These are phyloP conservation scores for Bombus waltoni DNA, from an alignment of 1,140 invertebrate genomes.

Conservation along the genomic window DNA sequence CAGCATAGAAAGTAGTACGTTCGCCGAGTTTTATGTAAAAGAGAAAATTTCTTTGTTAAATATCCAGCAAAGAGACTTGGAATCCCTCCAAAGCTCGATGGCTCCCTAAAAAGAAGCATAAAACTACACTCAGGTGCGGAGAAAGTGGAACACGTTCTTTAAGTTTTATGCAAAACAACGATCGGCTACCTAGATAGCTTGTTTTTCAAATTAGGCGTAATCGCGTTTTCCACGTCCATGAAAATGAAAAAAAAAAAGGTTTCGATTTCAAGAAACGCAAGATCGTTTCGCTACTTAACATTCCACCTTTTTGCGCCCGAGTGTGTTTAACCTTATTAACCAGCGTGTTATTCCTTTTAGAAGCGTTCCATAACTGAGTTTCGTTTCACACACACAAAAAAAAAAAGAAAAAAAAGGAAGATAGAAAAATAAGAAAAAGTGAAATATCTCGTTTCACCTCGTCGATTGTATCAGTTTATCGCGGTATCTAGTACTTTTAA, in stretches of 20 bases:
- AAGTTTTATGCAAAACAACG: background rate
- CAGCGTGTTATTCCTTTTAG: background rate
- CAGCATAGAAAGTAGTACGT: background rate
- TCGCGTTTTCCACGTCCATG: background rate
- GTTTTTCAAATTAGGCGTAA: background rate
- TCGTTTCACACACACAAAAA: no score
- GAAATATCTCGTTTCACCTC: background rate
- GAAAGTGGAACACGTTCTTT: background rate
- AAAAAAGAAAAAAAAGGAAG: no score
- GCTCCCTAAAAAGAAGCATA: background rate
- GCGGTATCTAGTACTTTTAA: background rate
- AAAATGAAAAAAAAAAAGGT: background rate
- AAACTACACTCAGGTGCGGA: background rate
- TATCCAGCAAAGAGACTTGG: background rate
- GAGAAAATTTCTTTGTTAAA: background rate
- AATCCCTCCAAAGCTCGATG: background rate
- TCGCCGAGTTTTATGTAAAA: background rate
- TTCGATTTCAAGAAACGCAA: background rate
- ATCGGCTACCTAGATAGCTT: background rate
- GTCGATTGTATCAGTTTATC: background rate
- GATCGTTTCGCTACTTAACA: background rate
- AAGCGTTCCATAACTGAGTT: no score
- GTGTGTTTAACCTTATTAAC: slow-evolving; percentile 10
- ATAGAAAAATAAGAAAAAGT: no score
- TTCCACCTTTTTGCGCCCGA: background rate